Conservation (phyloP, 2,888 invertebrate species). For the Limnephilus lunatus region DNA sequence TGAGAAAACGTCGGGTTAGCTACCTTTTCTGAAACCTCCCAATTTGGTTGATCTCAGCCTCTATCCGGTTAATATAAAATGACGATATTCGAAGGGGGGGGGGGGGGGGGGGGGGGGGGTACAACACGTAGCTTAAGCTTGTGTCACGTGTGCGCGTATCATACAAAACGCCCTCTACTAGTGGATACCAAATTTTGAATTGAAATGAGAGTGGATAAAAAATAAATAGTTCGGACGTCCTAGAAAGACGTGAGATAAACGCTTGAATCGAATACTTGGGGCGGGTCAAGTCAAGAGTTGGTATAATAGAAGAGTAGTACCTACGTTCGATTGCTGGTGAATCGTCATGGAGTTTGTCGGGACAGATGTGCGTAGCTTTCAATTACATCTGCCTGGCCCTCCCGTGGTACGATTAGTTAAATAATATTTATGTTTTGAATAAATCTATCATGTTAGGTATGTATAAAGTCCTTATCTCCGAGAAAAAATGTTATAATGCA, state of each 20-base stretch:
- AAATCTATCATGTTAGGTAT: not conserved
- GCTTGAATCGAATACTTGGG: not conserved
- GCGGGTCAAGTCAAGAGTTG: not conserved
- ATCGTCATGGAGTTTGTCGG: too few species aligned
- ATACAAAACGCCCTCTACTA: not conserved
- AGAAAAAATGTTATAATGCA: not conserved
- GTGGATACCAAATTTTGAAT: not conserved
- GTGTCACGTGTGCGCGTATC: conserved; percentile 6
- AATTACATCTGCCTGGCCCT: too few species aligned
- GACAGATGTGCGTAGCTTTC: too few species aligned
- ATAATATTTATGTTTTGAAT: not conserved
- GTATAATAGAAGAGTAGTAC: not conserved
- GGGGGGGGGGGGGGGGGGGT: too few species aligned
- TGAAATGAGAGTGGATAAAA: not conserved
- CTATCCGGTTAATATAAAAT: conserved; percentile 54
- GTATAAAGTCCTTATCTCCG: too few species aligned
- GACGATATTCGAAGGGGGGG: conserved; percentile 50
- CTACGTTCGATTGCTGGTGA: not conserved
- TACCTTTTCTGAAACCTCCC: conserved; percentile 53
- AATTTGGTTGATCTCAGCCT: conserved; percentile 51
- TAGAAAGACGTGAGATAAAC: not conserved
- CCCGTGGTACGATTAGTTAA: too few species aligned
- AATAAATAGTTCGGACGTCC: not conserved
- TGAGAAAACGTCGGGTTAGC: conserved; percentile 49
- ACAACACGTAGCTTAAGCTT: conserved; percentile 40